phyloP scores from a whole-genome alignment of 2,888 invertebrate species.

The Aphidius colemani region DNA sequence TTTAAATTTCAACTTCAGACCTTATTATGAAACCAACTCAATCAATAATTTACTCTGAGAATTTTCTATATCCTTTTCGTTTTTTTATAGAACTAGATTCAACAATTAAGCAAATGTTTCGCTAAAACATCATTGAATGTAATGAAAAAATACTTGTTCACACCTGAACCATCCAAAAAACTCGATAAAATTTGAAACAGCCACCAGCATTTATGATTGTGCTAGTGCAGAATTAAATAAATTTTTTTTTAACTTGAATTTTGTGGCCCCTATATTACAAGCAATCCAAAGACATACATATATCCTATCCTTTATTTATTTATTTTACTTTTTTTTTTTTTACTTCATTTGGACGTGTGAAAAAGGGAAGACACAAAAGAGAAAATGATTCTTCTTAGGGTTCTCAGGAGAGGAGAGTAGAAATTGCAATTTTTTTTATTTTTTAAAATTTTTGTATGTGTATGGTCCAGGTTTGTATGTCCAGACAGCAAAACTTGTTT shows the following conservation, averaged over 20 bases:
- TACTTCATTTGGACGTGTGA: slow-evolving; percentile 46
- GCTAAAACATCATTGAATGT: too few species aligned
- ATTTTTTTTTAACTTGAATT: slow-evolving; percentile 29
- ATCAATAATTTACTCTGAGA: too few species aligned
- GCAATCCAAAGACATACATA: slow-evolving; percentile 12
- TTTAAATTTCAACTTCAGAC: slow-evolving; percentile 49
- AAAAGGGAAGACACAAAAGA: slow-evolving; percentile 50
- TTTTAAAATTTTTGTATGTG: slow-evolving; percentile 12
- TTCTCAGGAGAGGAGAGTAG: slow-evolving; percentile 42
- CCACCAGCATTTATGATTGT: neutral
- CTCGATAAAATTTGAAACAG: slow-evolving; percentile 7
- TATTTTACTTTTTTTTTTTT: slow-evolving; percentile 3
- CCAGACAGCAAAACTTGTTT: slow-evolving; percentile 51
- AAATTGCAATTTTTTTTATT: slow-evolving; percentile 24
- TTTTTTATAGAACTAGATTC: too few species aligned
- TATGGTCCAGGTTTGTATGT: slow-evolving; percentile 33
- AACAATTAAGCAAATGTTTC: too few species aligned
- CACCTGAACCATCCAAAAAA: slow-evolving; percentile 15
- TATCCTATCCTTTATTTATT: slow-evolving; percentile 13
- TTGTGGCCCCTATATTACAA: slow-evolving; percentile 14
- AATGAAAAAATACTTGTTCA: neutral
- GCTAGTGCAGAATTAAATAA: slow-evolving; percentile 29
- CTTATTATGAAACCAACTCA: slow-evolving; percentile 31
- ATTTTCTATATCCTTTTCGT: too few species aligned
- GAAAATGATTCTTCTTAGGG: slow-evolving; percentile 51